These are phyloP conservation scores for Temnothorax ravouxi DNA, from an alignment of 2,888 invertebrate genomes.

Conservation along the genomic window DNA sequence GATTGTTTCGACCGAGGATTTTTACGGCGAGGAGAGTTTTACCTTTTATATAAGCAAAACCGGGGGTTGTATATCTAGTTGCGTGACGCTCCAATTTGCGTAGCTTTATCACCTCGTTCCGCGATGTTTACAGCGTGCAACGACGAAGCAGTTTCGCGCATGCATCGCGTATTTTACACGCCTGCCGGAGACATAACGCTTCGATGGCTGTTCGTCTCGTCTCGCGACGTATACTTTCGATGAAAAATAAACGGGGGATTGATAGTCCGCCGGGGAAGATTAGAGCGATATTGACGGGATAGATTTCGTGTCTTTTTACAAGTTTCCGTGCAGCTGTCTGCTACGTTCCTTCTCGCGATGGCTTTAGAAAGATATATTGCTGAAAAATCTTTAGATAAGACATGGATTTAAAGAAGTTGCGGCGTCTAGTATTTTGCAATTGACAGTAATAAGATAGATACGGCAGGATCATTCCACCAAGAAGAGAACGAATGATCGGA, in stretches of 20 bases:
- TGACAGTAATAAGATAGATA: not conserved
- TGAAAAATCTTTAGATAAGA: not conserved
- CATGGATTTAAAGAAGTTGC: not conserved
- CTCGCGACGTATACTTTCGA: conserved; percentile 11
- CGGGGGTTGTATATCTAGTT: conserved; percentile 11
- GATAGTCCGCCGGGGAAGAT: conserved; percentile 37
- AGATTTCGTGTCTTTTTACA: conserved; percentile 11
- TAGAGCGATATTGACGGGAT: conserved; percentile 27
- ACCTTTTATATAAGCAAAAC: conserved; percentile 8
- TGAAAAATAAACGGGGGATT: conserved; percentile 38
- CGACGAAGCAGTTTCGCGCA: not conserved
- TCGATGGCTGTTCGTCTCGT: conserved; percentile 25
- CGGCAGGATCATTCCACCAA: not conserved
- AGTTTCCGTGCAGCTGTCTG: not conserved
- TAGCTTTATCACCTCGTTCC: conserved; percentile 47
- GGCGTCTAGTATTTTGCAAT: not conserved
- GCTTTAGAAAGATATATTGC: conserved; percentile 1
- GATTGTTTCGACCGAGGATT: conserved; percentile 24
- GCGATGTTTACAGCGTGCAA: conserved; percentile 21
- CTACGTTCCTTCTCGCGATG: not conserved
- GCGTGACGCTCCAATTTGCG: conserved; percentile 47
- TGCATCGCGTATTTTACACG: conserved; percentile 23
- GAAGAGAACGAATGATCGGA: not conserved
- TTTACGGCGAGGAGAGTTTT: conserved; percentile 16
- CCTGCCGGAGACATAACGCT: not conserved